Evolutionary conservation across 2,888 invertebrate genomes (phyloP), one percentile per base, ranked within the genome.

Genomic region (Trachelus iudaicus): DNA sequence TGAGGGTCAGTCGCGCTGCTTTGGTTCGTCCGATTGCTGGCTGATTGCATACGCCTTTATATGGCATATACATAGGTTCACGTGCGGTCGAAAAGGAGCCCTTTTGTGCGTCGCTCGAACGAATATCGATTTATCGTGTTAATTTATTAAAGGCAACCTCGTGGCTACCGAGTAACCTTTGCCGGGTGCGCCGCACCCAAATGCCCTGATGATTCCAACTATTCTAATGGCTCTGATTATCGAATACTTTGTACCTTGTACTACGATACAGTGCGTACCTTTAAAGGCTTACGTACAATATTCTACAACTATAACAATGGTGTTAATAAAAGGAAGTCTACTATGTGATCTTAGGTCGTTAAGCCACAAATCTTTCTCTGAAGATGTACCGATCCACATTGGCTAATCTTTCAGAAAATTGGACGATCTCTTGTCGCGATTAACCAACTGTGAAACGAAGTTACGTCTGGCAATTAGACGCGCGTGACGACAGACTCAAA

Each of bases 141-240:
- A 77, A 82, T 83, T 84, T 84, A 83, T 84, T 84, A 84, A 84
- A 75, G 79, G 75, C 79, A 73, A 84, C 81, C 78, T 79, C 79
- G 83, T 80, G 69, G 69, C 9, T 9, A 23, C 23, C 56, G 40
- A 79, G 80, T 81, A 81, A 81, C 81, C 81, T 84, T 81, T 82
- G 69, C 73, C 69, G 73, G 77, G 76, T 76, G 73, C 78, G 74
- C 81, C 79, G 79, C 78, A 75, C 77, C 81, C 78, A 75, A 68
- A 31, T 68, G 68, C 75, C 56, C 23, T 9, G 23, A 23, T 23
- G 23, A 23, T 56, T 56, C 9, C 15, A 9, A 2, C 56, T 23
- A 9, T 56, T 56, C 56, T 0, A 9, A 56, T 23, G 56, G 23
- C 9, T 56, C 23, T 9, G 56, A 56, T 23, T 56, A 56, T 56